Base-by-base conservation (phyloP, 2,797 vertebrate genomes). In the Buceros bicornis region DNA sequence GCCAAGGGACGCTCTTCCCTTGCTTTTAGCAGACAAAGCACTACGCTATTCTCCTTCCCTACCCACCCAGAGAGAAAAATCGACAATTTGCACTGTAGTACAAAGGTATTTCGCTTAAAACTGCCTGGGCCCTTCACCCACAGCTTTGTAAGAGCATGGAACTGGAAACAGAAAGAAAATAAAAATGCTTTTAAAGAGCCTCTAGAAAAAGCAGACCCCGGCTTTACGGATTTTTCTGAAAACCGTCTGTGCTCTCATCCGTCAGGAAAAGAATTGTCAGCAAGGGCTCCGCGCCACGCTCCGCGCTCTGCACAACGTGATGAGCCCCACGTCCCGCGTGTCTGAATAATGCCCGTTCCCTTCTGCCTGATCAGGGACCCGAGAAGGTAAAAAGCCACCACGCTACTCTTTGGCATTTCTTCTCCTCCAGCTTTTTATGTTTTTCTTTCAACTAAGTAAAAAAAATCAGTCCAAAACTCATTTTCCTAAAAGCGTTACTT, bases 121-220 rank as follows among this genome's bases (percentile, higher is more conserved):
- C 2, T 91, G 42, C 71, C 48, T 17, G 12, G 35, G 60, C 37
- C 50, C 65, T 85, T 77, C 78, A 42, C n/a, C 64, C 64, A 54
- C 37, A 64, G 67, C 3, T 13, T 70, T 53, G 20, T 58, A 64
- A 92, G 71, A 93, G 29, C 61, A 77, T 3, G 65, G 86, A 94
- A 90, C 33, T 90, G 64, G 74, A 90, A 90, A 96, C 5, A 64
- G 82, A 96, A 66, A 83, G 47, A 74, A 43, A 71, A 91, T 76
- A 83, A 83, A 77, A 89, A 56, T 24, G 45, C 33, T 93, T 89
- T 58, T 60, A 47, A 89, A 89, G 81, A 83, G 89, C 33, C 67
- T 67, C 53, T 54, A 70, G 64, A 57, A 76, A 73, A 91, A 33
- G 1, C 4, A 70, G 37, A 33, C 6, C 48, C 54, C 21, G 45